Percentiles rank a stretch among this genome's conserved stretches.
Conservation (phyloP, 2,888 invertebrate species). For the Campoplex capitator region DNA sequence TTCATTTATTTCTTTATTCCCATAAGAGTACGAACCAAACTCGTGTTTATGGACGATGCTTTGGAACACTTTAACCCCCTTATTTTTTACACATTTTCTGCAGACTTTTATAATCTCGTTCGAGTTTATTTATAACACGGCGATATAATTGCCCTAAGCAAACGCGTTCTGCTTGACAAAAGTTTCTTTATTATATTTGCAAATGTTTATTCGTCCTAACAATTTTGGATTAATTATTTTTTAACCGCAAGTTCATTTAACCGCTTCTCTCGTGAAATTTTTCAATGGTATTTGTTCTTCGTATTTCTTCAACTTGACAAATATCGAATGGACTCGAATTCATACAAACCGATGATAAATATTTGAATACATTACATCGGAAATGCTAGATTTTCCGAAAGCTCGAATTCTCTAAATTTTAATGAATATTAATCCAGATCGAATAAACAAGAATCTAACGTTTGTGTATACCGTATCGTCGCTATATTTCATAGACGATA, state of each 20-base stretch:
- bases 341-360: not conserved
- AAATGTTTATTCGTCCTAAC: not conserved
- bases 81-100: conserved; percentile 40
- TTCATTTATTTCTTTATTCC: conserved; percentile 63
- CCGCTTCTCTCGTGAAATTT: not conserved
- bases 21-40: conserved; percentile 39
- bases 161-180: conserved; percentile 38
- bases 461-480: not conserved
- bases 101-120: conserved; percentile 42
- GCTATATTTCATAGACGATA: not conserved
- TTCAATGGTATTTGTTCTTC: not conserved
- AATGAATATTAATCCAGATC: not conserved
- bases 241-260: not conserved
- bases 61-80: not conserved
- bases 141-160: conserved; percentile 36
- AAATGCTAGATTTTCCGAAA: not conserved
- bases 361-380: not conserved
- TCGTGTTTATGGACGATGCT: conserved; percentile 31
- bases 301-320: not conserved
- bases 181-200: not conserved
- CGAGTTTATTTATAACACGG: conserved; percentile 42
- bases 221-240: not conserved
- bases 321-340: not conserved
- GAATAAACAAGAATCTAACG: not conserved
- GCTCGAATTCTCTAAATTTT: not conserved